phyloP scores from a whole-genome alignment of 2,888 invertebrate genomes.

The Volucella zonaria region DNA sequence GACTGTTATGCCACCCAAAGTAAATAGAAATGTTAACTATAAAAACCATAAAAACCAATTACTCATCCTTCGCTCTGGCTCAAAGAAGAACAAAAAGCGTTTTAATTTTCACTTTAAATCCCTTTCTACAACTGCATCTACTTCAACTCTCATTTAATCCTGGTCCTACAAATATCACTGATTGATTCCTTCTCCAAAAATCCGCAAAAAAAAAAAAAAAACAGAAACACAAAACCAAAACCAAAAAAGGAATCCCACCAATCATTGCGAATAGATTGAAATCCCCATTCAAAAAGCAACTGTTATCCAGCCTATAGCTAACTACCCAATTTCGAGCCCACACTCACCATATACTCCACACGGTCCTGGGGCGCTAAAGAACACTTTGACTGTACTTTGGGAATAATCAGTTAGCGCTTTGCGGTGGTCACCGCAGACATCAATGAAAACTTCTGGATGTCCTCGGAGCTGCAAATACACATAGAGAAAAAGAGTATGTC shows the following conservation, averaged over 20 bases:
- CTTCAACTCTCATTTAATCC: neutral
- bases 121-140: neutral
- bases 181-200: neutral
- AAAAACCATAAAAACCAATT: no score
- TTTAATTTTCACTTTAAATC: neutral
- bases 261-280: conserved; percentile 39
- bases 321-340: conserved; percentile 23
- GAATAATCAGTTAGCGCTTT: conserved; percentile 81
- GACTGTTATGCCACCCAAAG: no score
- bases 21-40: no score
- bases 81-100: no score
- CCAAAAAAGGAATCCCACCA: conserved; percentile 5
- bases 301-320: neutral
- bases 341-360: conserved; percentile 80
- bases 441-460: conserved; percentile 75
- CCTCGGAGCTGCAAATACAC: conserved; percentile 61
- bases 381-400: conserved; percentile 80
- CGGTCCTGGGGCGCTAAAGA: conserved; percentile 78
- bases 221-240: neutral
- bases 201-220: conserved; percentile 6
- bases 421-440: conserved; percentile 79
- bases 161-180: neutral
- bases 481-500: conserved; percentile 39
- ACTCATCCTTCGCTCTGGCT: no score
- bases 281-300: conserved; percentile 13